phyloP scores from a whole-genome alignment of 2,888 invertebrate species.

The Coecobrya sp. region DNA sequence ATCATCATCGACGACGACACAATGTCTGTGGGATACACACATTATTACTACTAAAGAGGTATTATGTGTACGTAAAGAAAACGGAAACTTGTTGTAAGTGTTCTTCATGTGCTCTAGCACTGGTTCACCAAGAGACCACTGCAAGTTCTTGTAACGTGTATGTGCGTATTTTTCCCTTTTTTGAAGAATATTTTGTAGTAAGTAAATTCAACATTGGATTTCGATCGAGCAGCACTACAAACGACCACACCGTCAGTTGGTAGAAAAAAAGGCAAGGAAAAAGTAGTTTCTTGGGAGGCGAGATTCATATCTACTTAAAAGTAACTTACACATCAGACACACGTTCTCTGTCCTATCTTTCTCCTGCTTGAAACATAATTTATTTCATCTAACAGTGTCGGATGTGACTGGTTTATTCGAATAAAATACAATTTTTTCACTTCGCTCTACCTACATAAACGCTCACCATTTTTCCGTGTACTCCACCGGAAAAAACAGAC shows the following conservation, averaged over 20 bases:
- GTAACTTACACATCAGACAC: constrained; percentile 73
- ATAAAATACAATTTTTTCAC: constrained; percentile 67
- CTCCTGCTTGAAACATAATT: constrained; percentile 73
- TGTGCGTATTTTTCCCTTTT: background rate
- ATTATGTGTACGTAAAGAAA: constrained; percentile 17
- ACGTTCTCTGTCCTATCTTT: constrained; percentile 67
- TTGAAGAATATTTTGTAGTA: constrained; percentile 18
- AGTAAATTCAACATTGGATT: constrained; percentile 47
- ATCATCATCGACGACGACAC: constrained; percentile 72
- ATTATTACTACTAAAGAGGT: constrained; percentile 63
- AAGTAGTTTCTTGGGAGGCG: constrained; percentile 9
- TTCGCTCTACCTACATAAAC: constrained; percentile 12
- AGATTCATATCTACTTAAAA: constrained; percentile 67
- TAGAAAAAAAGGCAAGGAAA: background rate
- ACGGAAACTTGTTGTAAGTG: constrained; percentile 70
- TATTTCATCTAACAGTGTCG: constrained; percentile 71
- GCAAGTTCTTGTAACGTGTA: background rate
- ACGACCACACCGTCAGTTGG: constrained; percentile 50
- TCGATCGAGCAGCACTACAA: constrained; percentile 14
- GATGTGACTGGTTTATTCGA: constrained; percentile 79
- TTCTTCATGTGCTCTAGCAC: constrained; percentile 54
- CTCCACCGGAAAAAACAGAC: constrained; percentile 11
- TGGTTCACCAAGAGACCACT: background rate
- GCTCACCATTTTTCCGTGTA: background rate
- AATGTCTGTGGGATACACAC: constrained; percentile 71